Evolutionary conservation across 1,140 invertebrate genomes (phyloP).

Genomic region (Diuraphis noxia): DNA sequence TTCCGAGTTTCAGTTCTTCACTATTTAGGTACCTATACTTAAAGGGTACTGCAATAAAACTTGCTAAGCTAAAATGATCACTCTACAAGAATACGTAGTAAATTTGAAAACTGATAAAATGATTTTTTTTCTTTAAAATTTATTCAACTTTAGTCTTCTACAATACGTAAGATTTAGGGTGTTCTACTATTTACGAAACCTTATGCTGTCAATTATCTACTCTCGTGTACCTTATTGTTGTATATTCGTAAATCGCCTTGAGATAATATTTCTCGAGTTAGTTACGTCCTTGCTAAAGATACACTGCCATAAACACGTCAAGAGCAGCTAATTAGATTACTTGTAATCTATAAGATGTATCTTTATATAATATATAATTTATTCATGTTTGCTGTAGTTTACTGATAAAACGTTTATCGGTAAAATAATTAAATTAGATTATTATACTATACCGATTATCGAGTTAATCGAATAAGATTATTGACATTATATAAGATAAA

Average conservation of each 20-base stretch:
- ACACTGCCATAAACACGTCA: background rate
- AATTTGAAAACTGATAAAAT: constrained; percentile 30
- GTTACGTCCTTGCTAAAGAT: background rate
- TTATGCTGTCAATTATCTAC: background rate
- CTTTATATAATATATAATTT: background rate
- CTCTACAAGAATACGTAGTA: background rate
- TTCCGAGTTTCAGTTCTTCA: background rate
- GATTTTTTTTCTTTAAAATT: background rate
- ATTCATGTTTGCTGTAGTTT: background rate
- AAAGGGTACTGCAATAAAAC: background rate
- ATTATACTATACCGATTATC: too few relatives aligned
- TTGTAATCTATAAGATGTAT: too few relatives aligned
- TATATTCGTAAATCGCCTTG: background rate
- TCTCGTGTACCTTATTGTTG: background rate
- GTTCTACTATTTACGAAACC: background rate
- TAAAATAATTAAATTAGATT: background rate
- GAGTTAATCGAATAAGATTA: too few relatives aligned
- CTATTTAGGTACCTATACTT: too few relatives aligned
- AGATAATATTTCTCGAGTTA: background rate
- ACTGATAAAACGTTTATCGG: background rate
- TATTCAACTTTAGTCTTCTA: background rate
- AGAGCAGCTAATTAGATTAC: background rate
- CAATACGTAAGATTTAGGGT: background rate
- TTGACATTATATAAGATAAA: too few relatives aligned
- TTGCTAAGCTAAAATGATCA: background rate